These are phyloP conservation scores for Archocentrus centrarchus DNA, from an alignment of 2,113 vertebrate species.

Conservation along the genomic window DNA sequence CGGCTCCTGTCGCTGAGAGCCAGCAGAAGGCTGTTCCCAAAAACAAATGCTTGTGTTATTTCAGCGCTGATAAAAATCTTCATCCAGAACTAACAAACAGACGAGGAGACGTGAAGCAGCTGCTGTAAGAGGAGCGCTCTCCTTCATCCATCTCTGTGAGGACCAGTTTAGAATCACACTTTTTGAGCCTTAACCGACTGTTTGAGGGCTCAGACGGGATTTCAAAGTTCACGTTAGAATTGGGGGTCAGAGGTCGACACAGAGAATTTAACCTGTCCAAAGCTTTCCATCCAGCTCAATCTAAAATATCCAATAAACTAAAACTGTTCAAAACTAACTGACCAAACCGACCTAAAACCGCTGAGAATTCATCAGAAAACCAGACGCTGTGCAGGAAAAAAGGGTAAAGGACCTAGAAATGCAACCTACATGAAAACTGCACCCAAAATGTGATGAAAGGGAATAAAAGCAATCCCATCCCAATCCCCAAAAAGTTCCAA, in stretches of 20 bases:
- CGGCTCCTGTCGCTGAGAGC: accelerated
- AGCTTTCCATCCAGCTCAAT: not conserved
- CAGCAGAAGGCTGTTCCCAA: not conserved
- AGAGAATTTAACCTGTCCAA: not conserved
- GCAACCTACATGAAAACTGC: not conserved
- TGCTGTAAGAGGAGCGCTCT: not conserved
- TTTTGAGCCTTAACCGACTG: accelerated
- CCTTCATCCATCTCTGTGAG: not conserved
- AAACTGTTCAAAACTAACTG: not conserved
- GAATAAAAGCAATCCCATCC: not conserved
- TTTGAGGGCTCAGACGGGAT: not conserved
- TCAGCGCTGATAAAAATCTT: not conserved
- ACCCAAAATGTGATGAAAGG: not conserved
- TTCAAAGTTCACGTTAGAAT: too few species aligned
- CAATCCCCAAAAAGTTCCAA: not conserved
- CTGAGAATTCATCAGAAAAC: too few species aligned
- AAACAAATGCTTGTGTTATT: not conserved
- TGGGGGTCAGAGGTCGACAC: too few species aligned
- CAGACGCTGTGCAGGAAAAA: too few species aligned
- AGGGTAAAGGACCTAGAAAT: not conserved
- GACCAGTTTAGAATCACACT: not conserved
- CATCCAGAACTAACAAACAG: not conserved
- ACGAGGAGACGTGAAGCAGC: not conserved
- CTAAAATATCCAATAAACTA: not conserved
- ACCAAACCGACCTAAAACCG: not conserved